Base-by-base conservation (phyloP, 2,113 vertebrate species). In the Cyanocitta stelleri region DNA sequence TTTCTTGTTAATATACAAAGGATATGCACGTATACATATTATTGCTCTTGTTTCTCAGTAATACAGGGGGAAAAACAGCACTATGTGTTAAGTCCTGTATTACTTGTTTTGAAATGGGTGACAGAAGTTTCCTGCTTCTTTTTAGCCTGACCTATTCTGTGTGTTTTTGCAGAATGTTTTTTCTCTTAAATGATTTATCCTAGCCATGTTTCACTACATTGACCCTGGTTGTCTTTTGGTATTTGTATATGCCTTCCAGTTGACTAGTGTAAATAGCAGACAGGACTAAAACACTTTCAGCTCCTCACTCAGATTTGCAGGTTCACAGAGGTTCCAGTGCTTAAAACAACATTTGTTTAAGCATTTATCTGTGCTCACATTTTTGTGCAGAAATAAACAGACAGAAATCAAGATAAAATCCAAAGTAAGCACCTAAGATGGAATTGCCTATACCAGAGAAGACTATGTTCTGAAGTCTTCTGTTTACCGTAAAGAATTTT, bases 341-440 rank as follows among this genome's bases (percentile, higher is more conserved):
- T 78, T 84, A 52, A 87, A 89, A 26, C 7, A 72, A 35, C 10
- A 32, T 80, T 79, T 75, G 16, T 67, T 94, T 52, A 81, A 76
- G 17, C 30, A 66, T 52, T 43, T 21, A 24, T 30, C 43, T 73
- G 19, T 0, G 0, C 3, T 81, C 52, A 71, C 1, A 14, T n/a
- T 85, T 91, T 81, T 67, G 26, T 87, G 10, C 16, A 87, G 59
- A 77, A 91, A 69, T 33, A 85, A 43, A 51, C 2, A 64, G 20
- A 43, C 16, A 86, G 29, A 86, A 90, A 85, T 43, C 61, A 85
- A 58, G 20, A 54, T 8, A 52, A 8, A 52, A 58, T 48, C 15
- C 37, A 37, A 74, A 93, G 37, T 66, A 81, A 89, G 7, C 26
- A 29, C 9, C 15, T 64, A 73, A 24, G 24, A 43, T 74, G 27